These are phyloP conservation scores for Hemicrepidius hirtus DNA, from an alignment of 2,888 invertebrate species.

Conservation along the genomic window DNA sequence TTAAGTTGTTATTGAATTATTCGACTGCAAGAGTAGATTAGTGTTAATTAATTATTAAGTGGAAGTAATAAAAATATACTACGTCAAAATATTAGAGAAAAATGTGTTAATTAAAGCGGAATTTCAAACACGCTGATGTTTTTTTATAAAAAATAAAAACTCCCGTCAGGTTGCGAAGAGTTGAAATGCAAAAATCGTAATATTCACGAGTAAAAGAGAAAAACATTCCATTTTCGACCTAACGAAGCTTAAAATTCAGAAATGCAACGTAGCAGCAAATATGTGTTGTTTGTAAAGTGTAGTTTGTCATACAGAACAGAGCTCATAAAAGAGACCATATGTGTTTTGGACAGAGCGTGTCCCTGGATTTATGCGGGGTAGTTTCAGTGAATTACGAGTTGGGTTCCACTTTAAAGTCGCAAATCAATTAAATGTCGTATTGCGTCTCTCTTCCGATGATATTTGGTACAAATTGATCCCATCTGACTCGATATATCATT, in stretches of 20 bases:
- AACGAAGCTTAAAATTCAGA: constrained; percentile 43
- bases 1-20: too few relatives aligned
- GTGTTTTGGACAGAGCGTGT: constrained; percentile 43
- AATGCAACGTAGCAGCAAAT: constrained; percentile 47
- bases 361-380: constrained; percentile 42
- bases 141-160: too few relatives aligned
- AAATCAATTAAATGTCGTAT: constrained; percentile 46
- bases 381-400: constrained; percentile 44
- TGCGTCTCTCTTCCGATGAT: constrained; percentile 7
- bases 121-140: too few relatives aligned
- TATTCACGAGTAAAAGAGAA: constrained; percentile 2
- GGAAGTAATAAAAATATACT: too few relatives aligned
- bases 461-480: constrained; percentile 28
- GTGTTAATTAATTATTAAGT: too few relatives aligned
- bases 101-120: too few relatives aligned
- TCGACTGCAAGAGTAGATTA: too few relatives aligned
- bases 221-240: not conserved
- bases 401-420: constrained; percentile 31
- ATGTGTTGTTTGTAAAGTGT: constrained; percentile 44
- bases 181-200: not conserved
- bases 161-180: too few relatives aligned
- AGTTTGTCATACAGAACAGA: constrained; percentile 44
- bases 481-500: constrained; percentile 31
- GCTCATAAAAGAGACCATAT: constrained; percentile 46
- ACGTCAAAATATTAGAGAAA: too few relatives aligned